These are phyloP conservation scores for Augochlora pura DNA, from an alignment of 1,140 invertebrate genomes.

Conservation along the genomic window DNA sequence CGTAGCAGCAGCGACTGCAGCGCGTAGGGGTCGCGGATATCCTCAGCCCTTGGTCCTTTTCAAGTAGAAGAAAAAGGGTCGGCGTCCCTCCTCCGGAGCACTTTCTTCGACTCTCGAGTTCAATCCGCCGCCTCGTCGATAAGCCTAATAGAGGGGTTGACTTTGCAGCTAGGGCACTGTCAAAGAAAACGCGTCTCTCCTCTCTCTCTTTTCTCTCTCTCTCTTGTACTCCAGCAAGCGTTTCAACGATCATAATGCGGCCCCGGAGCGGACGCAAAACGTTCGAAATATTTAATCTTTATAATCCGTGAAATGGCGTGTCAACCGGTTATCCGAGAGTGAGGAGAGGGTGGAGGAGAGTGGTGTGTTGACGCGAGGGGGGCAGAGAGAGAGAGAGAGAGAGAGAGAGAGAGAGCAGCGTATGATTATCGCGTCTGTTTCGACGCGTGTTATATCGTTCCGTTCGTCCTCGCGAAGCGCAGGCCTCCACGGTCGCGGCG, in stretches of 20 bases:
- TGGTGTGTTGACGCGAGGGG: background rate
- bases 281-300: conserved; percentile 38
- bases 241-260: no score
- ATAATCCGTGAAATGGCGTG: conserved; percentile 30
- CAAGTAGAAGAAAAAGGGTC: conserved; percentile 2
- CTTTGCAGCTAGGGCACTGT: background rate
- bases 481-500: no score
- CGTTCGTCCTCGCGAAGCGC: background rate
- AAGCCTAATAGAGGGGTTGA: conserved; percentile 5
- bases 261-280: background rate
- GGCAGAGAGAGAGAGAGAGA: no score
- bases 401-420: conserved; percentile 6
- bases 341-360: no score
- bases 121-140: background rate
- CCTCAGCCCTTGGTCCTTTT: background rate
- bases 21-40: background rate
- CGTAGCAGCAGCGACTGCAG: background rate
- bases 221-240: no score
- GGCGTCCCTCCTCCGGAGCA: background rate
- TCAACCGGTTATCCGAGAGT: conserved; percentile 3
- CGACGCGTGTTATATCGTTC: background rate
- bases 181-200: background rate
- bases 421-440: conserved; percentile 40
- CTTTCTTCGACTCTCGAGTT: background rate
- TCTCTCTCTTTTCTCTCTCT: background rate